These are phyloP conservation scores for Carduelis carduelis DNA, from an alignment of 2,797 vertebrate species.

Conservation along the genomic window DNA sequence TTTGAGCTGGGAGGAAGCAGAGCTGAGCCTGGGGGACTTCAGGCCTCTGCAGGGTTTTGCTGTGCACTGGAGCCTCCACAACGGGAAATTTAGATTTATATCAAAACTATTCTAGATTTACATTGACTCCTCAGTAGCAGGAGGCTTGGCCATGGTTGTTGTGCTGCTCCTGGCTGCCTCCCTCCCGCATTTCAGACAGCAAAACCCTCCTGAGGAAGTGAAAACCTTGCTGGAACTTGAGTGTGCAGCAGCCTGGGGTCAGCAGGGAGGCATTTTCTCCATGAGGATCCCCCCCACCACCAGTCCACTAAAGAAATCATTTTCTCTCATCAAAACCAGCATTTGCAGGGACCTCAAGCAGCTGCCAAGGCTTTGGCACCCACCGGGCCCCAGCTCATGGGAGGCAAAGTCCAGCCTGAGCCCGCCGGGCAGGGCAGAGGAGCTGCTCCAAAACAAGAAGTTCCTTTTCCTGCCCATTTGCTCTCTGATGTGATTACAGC, in stretches of 20 bases:
- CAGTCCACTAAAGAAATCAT: not conserved
- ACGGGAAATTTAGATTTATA: rapidly evolving
- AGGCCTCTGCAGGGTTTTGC: not conserved
- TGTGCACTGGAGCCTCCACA: no score
- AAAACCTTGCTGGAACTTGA: not conserved
- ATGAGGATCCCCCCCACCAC: rapidly evolving
- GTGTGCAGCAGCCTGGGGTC: not conserved
- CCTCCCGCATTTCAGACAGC: not conserved
- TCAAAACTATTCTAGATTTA: not conserved
- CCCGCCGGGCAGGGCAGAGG: rapidly evolving
- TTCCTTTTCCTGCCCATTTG: not conserved
- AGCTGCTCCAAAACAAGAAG: not conserved
- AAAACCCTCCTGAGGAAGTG: not conserved
- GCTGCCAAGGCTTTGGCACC: not conserved
- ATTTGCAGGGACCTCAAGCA: not conserved
- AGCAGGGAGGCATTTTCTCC: not conserved
- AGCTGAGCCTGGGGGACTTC: not conserved
- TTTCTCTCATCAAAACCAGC: not conserved
- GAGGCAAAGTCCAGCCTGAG: conserved; percentile 6
- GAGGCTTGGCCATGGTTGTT: not conserved
- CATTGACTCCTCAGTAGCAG: not conserved
- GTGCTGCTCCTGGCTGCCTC: not conserved
- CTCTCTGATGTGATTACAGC: not conserved
- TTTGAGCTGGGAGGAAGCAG: not conserved
- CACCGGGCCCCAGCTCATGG: rapidly evolving